phyloP scores from a whole-genome alignment of 2,113 vertebrate genomes.

The Xerus inauris region DNA sequence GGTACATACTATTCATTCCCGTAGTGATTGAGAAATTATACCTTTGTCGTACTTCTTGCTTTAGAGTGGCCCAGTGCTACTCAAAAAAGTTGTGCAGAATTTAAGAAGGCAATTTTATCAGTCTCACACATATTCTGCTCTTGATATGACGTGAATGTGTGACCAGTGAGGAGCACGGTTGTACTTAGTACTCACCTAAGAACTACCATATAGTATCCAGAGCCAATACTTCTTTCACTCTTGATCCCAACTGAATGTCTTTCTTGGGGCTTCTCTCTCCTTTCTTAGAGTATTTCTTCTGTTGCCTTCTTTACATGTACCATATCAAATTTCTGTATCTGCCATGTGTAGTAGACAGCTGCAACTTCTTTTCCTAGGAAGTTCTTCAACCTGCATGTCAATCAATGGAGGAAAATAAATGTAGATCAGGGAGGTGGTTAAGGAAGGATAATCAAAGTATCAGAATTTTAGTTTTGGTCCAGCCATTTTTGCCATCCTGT shows the following conservation, averaged over 20 bases:
- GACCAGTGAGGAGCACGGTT: fast-evolving
- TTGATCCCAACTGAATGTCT: neutral
- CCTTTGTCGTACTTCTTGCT: neutral
- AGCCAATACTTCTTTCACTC: neutral
- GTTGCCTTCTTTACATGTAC: neutral
- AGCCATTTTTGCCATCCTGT: neutral
- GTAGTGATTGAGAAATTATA: neutral
- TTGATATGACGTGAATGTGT: fast-evolving
- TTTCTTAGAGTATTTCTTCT: neutral
- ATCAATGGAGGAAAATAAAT: neutral
- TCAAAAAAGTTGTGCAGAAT: neutral
- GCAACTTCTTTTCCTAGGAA: neutral
- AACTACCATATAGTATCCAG: fast-evolving
- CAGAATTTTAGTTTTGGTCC: neutral
- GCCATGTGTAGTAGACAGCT: fast-evolving
- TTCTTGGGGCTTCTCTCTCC: neutral
- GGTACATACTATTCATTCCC: neutral
- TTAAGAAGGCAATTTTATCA: neutral
- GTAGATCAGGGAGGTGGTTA: neutral
- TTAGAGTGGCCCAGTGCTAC: neutral
- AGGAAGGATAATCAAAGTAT: neutral
- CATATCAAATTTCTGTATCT: neutral
- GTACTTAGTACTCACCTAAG: neutral
- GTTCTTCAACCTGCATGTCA: neutral
- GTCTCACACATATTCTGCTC: neutral